Evolutionary conservation across 2,888 invertebrate species (phyloP).

Genomic region (Latheticus oryzae): DNA sequence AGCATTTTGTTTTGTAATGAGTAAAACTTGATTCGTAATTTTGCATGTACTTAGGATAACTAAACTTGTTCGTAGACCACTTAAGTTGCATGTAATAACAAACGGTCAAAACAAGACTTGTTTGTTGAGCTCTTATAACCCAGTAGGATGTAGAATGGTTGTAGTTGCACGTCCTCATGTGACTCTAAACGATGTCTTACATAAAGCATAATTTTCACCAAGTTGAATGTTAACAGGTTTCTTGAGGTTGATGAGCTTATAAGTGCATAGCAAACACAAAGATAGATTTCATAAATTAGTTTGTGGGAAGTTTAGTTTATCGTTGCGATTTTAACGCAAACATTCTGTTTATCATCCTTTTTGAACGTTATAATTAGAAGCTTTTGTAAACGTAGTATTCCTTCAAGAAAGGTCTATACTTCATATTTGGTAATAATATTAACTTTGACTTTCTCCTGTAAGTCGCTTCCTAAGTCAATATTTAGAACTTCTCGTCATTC

Average conservation of each 20-base stretch:
- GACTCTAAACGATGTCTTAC: constrained; percentile 42
- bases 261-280: constrained; percentile 40
- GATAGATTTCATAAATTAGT: constrained; percentile 37
- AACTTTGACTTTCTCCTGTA: too few relatives aligned
- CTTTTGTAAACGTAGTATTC: constrained; percentile 8
- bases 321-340: constrained; percentile 19
- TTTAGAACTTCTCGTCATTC: constrained; percentile 22
- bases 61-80: constrained; percentile 27
- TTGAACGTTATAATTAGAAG: too few relatives aligned
- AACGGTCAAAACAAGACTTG: constrained; percentile 42
- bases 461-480: constrained; percentile 31
- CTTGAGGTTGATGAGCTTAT: constrained; percentile 43
- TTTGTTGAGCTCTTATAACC: constrained; percentile 45
- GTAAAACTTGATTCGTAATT: constrained; percentile 11
- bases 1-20: too few relatives aligned
- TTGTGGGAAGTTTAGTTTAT: constrained; percentile 31
- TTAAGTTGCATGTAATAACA: constrained; percentile 43
- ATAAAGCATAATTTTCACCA: constrained; percentile 42
- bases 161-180: constrained; percentile 32
- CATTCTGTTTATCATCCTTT: too few relatives aligned
- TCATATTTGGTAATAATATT: too few relatives aligned
- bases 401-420: too few relatives aligned
- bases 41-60: constrained; percentile 2
- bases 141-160: constrained; percentile 26
- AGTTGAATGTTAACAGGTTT: constrained; percentile 36